phyloP scores from a whole-genome alignment of 37 sponge, comb jelly and placozoan genomes.

The Geodia barretti region DNA sequence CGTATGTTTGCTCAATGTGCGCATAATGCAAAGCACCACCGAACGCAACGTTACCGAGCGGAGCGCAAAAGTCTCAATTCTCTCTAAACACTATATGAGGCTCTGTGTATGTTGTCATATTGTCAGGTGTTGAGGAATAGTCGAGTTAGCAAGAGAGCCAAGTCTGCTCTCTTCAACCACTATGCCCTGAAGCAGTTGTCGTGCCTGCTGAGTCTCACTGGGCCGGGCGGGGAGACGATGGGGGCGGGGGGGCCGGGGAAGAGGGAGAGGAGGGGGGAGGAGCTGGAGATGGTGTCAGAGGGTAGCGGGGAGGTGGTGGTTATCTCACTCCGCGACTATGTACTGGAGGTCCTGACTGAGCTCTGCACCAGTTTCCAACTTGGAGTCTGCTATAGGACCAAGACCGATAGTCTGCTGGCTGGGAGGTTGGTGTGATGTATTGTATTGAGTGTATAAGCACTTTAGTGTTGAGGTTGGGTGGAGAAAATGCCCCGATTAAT shows the following conservation, averaged over 20 bases:
- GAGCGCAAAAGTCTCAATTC: too few relatives aligned
- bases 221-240: background rate
- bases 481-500: too few relatives aligned
- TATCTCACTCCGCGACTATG: background rate
- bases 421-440: constrained; percentile 47
- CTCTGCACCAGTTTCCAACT: constrained; percentile 54
- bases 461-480: too few relatives aligned
- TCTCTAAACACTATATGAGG: too few relatives aligned
- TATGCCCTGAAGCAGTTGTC: constrained; percentile 38
- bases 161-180: constrained; percentile 61
- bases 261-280: background rate
- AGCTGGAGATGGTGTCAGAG: background rate
- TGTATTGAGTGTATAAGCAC: too few relatives aligned
- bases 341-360: constrained; percentile 14
- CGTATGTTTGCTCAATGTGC: too few relatives aligned
- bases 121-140: constrained; percentile 59
- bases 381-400: constrained; percentile 64
- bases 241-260: background rate
- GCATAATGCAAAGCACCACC: background rate
- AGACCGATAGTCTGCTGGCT: background rate
- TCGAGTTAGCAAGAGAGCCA: constrained; percentile 50
- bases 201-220: constrained; percentile 18
- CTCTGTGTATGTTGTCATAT: background rate
- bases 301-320: background rate
- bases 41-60: too few relatives aligned